phyloP scores from a whole-genome alignment of 1,140 invertebrate genomes.

The Ctenoplectra terminalis region DNA sequence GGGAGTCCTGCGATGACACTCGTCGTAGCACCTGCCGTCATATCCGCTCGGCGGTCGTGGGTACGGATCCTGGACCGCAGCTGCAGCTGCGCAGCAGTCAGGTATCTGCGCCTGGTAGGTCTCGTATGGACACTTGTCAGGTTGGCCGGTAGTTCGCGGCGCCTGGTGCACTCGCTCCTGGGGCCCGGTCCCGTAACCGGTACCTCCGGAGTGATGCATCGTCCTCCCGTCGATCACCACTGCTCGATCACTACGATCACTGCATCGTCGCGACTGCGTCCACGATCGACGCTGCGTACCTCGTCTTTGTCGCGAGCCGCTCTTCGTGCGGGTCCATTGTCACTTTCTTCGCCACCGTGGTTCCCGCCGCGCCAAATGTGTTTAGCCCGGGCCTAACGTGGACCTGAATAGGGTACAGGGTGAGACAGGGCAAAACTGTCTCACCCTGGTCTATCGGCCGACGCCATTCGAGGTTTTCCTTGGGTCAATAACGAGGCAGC shows the following conservation, averaged over 20 bases:
- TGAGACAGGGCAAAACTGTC: constrained; percentile 43
- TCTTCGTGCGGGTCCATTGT: constrained; percentile 52
- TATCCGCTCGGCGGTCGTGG: constrained; percentile 79
- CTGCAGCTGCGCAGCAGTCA: constrained; percentile 80
- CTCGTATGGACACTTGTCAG: constrained; percentile 80
- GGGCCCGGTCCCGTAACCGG: constrained; percentile 76
- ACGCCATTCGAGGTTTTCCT: too few species aligned
- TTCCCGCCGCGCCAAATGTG: too few species aligned
- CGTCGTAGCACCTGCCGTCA: constrained; percentile 79
- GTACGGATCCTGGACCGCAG: constrained; percentile 77
- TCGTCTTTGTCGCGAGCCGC: constrained; percentile 51
- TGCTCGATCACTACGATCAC: constrained; percentile 52
- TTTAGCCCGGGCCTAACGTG: neutral
- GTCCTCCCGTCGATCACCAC: constrained; percentile 56
- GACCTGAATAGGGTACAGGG: constrained; percentile 12
- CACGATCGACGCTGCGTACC: constrained; percentile 36
- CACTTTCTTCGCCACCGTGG: constrained; percentile 1
- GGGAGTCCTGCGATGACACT: constrained; percentile 78
- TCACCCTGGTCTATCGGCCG: constrained; percentile 10
- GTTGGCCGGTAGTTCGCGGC: constrained; percentile 65
- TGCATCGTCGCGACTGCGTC: constrained; percentile 50
- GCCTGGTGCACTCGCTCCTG: constrained; percentile 81
- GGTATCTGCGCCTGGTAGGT: constrained; percentile 79
- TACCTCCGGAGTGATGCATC: constrained; percentile 62
- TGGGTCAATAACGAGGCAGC: too few species aligned